phyloP scores from a whole-genome alignment of 2,888 invertebrate species.

The Agrilus mali region DNA sequence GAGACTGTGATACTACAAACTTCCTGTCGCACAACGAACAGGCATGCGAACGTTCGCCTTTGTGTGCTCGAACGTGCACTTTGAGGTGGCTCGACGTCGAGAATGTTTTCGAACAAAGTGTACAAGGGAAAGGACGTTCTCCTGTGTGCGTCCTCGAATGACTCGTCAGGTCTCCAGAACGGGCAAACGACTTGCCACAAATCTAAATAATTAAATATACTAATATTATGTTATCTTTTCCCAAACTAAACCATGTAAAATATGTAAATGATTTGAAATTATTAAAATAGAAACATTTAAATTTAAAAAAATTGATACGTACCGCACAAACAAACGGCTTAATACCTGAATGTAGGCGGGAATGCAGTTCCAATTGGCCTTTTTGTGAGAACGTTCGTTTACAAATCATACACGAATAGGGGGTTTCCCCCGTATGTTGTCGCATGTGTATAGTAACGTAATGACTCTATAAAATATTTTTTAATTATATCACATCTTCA shows the following conservation, averaged over 20 bases:
- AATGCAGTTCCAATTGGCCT: slow-evolving; percentile 25
- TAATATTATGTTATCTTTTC: too few relatives aligned
- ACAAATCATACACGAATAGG: slow-evolving; percentile 22
- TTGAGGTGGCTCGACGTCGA: slow-evolving; percentile 25
- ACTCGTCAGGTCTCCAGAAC: slow-evolving; percentile 23
- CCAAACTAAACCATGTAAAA: too few relatives aligned
- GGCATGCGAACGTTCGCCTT: slow-evolving; percentile 20
- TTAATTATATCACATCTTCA: too few relatives aligned
- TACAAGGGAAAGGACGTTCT: slow-evolving; percentile 24
- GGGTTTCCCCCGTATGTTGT: slow-evolving; percentile 27
- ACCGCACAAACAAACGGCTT: slow-evolving; percentile 26
- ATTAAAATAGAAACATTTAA: too few relatives aligned
- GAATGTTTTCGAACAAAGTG: slow-evolving; percentile 21
- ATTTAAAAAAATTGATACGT: slow-evolving; percentile 5
- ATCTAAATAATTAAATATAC: slow-evolving; percentile 14
- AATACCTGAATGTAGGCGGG: slow-evolving; percentile 23
- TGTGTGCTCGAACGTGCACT: slow-evolving; percentile 25
- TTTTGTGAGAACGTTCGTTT: slow-evolving; percentile 25
- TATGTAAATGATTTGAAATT: too few relatives aligned
- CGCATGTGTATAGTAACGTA: slow-evolving; percentile 27
- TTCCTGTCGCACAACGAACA: slow-evolving; percentile 22
- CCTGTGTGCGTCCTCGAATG: slow-evolving; percentile 27
- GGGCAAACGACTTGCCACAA: slow-evolving; percentile 25
- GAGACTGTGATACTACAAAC: slow-evolving; percentile 22
- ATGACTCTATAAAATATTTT: slow-evolving; percentile 21